Evolutionary conservation across 2,797 vertebrate genomes (phyloP), one percentile per base, ranked within the genome.

Genomic region (Staurois parvus): DNA sequence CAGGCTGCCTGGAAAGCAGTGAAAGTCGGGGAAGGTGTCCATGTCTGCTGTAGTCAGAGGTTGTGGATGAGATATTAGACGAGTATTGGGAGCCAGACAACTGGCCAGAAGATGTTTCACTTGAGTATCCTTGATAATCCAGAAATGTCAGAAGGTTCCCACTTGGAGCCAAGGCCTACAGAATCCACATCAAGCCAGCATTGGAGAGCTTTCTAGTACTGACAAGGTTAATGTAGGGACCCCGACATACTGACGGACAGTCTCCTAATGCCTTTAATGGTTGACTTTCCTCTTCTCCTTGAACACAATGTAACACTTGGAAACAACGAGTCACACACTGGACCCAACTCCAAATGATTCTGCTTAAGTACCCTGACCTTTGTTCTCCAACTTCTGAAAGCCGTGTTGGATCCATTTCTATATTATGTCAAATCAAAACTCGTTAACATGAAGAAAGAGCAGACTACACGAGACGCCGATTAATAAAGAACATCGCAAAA

Each of bases 271-370:
- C 83, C 86, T 81, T 89, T 77, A 87, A 88, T 88, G 87, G 81
- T 72, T 91, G 40, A 0, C 89, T 92, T 89, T 90, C 86, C 73
- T 89, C 34, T 87, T 86, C 75, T 83, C 78, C 85, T 85, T 86
- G 86, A 87, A 83, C 81, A 88, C 0, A 1, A 77, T 90, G 69
- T 88, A 75, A 73, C 88, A 48, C 79, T 80, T 92, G 91, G 93
- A 94, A 94, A 92, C 86, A 91, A 87, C 91, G 73, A 88, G 89
- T 92, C 90, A 92, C 80, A 85, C 0, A 0, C 74, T 94, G 91
- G 90, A 89, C 83, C 88, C 90, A 90, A 87, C 76, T 42, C 72
- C 79, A 74, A 68, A 88, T 91, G 73, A 81, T 89, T 86, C 90
- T 87, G 87, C 85, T 89, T 86, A 89, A 92, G 73, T 84, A 82